Percentiles rank a stretch among this genome's conserved stretches.
These are phyloP conservation scores for Leptosomus discolor DNA, from an alignment of 2,113 vertebrate genomes.

Conservation along the genomic window DNA sequence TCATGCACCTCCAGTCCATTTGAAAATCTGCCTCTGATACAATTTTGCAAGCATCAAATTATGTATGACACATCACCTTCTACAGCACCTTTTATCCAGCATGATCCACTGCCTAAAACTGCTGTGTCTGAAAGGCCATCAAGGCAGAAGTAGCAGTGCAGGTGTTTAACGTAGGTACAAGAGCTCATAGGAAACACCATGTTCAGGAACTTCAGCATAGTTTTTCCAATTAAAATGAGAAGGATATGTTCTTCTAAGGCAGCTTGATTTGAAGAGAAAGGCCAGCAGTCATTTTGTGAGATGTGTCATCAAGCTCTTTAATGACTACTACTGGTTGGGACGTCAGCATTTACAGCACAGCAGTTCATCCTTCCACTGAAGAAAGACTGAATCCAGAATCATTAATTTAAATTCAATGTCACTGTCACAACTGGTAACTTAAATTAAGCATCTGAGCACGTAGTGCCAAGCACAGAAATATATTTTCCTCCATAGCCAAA, in stretches of 20 bases:
- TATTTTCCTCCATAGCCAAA: background rate
- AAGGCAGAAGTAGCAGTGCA: background rate
- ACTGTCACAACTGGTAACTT: background rate
- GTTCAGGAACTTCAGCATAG: background rate
- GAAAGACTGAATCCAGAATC: background rate
- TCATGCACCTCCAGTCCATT: background rate
- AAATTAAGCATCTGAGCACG: constrained; percentile 10
- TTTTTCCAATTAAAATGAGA: background rate
- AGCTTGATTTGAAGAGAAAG: background rate
- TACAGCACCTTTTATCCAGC: background rate
- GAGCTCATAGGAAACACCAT: background rate
- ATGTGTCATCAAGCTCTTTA: background rate
- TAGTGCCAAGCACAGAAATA: background rate
- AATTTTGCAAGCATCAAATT: background rate
- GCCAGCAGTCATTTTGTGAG: background rate
- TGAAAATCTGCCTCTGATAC: background rate
- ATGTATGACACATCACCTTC: background rate
- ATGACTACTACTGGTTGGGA: background rate
- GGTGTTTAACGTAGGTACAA: background rate
- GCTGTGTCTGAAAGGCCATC: background rate
- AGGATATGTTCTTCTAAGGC: background rate
- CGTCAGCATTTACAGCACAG: background rate
- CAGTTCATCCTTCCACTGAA: background rate
- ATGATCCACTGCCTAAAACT: background rate
- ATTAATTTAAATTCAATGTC: constrained; percentile 15